Percentiles rank a stretch among this genome's conserved stretches.
phyloP scores from a whole-genome alignment of 2,113 vertebrate genomes.

The Malurus elegans region DNA sequence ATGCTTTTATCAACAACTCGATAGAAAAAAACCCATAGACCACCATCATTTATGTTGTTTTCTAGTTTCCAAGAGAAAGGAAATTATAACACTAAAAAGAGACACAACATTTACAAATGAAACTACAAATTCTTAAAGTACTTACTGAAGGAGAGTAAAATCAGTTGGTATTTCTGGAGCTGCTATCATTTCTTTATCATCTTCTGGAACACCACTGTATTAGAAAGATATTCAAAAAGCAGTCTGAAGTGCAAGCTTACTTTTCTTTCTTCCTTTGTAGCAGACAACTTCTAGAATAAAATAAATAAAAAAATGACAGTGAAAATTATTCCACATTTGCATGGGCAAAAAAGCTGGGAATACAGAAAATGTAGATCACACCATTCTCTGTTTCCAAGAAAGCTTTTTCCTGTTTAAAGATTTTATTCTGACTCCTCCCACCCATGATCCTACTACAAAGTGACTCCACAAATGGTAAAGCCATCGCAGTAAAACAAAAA shows the following conservation, averaged over 20 bases:
- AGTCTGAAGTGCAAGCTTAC: constrained; percentile 50
- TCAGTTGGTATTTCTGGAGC: constrained; percentile 98
- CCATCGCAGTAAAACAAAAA: background rate
- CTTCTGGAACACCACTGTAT: constrained; percentile 86
- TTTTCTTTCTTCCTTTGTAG: constrained; percentile 63
- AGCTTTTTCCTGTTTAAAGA: background rate
- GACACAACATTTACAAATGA: background rate
- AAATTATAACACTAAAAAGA: background rate
- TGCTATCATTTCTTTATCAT: constrained; percentile 99
- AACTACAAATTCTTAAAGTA: constrained; percentile 22
- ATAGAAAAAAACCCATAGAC: background rate
- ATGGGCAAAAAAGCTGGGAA: background rate
- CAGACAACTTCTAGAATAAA: constrained; percentile 56
- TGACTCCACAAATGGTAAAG: background rate
- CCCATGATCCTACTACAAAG: background rate
- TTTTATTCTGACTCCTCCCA: background rate
- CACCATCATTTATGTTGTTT: background rate
- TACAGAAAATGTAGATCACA: background rate
- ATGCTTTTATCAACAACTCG: background rate
- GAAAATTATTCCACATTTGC: background rate
- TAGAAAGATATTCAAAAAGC: constrained; percentile 79
- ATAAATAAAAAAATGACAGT: background rate
- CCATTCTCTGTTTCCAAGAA: background rate
- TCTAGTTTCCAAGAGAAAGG: background rate
- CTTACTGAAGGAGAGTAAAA: constrained; percentile 96